phyloP scores from a whole-genome alignment of 35 echinoderm and acorn worm species.

The Chiridota heheva region DNA sequence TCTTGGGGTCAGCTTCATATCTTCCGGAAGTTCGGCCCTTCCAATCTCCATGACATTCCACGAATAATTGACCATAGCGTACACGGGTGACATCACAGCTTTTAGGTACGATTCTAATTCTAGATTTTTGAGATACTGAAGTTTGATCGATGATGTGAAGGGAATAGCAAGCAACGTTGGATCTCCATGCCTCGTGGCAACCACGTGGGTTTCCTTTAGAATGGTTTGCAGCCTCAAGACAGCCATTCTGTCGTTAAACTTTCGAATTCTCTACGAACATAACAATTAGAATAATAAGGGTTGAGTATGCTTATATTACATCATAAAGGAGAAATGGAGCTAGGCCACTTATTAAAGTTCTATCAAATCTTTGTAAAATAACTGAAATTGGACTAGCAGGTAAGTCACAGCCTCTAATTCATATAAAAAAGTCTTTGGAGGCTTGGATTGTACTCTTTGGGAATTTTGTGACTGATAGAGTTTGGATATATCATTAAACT shows the following conservation, averaged over 20 bases:
- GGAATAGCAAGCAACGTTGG: conserved; percentile 32
- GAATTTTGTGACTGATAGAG: no score
- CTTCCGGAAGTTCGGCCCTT: conserved; percentile 5
- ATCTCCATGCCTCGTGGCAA: conserved; percentile 25
- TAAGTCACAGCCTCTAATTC: no score
- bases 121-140: neutral
- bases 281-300: no score
- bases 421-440: no score
- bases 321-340: neutral
- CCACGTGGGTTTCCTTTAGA: conserved; percentile 22
- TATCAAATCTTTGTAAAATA: neutral
- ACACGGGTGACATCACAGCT: neutral
- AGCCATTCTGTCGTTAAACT: neutral
- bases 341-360: neutral
- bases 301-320: no score
- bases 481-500: no score
- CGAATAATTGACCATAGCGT: conserved; percentile 27
- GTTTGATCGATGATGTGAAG: neutral
- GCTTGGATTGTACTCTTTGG: no score
- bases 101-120: neutral
- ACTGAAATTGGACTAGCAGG: neutral
- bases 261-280: conserved; percentile 22
- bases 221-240: conserved; percentile 18
- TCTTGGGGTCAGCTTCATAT: conserved; percentile 12
- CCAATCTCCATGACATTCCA: conserved; percentile 20